Conservation (phyloP, 2,888 invertebrate species). For the Chironomus tentans region DNA sequence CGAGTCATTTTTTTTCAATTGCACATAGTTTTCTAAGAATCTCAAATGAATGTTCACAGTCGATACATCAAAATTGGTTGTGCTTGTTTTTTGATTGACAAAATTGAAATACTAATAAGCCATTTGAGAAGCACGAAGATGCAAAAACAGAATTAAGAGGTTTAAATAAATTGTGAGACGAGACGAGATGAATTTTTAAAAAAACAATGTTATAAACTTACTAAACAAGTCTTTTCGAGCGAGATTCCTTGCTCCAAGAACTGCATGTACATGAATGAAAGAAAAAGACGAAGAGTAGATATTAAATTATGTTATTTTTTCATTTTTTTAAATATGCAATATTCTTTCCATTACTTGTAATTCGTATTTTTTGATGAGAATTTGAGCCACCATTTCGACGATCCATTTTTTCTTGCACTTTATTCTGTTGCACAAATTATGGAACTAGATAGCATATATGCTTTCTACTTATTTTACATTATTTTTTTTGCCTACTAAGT, state of each 20-base stretch:
- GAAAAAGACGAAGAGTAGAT: neutral
- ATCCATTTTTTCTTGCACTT: slow-evolving; percentile 2
- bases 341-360: neutral
- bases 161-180: neutral
- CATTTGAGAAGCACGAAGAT: neutral
- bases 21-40: neutral
- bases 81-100: neutral
- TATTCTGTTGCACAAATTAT: too few species aligned
- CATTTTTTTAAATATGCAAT: slow-evolving; percentile 4
- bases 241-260: slow-evolving; percentile 23
- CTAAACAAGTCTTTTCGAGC: slow-evolving; percentile 19
- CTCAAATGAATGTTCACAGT: neutral
- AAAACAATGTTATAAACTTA: neutral
- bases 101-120: neutral
- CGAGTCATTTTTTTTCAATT: neutral
- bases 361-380: slow-evolving; percentile 42
- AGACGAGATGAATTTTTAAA: neutral
- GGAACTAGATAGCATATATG: too few species aligned
- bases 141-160: neutral
- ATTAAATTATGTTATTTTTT: slow-evolving; percentile 8
- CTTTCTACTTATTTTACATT: too few species aligned
- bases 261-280: neutral
- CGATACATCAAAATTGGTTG: too few species aligned
- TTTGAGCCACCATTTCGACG: slow-evolving; percentile 68
- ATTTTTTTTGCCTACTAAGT: too few species aligned